A percentile compares a stretch with the other conserved stretches of the same genome.
Conservation (phyloP, 2,113 vertebrate genomes). For the Notarius lentiginosus region DNA sequence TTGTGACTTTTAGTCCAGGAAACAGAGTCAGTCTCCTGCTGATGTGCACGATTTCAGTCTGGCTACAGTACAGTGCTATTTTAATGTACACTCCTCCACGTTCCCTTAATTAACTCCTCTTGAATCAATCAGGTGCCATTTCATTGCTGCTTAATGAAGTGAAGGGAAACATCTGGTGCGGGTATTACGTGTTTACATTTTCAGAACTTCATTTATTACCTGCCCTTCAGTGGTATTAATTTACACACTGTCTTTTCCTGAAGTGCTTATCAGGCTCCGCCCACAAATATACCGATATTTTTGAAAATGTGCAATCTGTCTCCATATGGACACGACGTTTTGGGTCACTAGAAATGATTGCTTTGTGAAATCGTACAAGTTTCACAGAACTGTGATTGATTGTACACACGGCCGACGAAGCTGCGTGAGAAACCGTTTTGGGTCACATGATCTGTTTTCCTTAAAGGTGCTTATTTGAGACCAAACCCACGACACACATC, state of each 20-base stretch:
- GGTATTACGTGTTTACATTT: not conserved
- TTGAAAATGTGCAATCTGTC: not conserved
- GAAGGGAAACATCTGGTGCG: not conserved
- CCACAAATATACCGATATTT: not conserved
- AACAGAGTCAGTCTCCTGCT: too few relatives aligned
- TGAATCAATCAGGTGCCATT: not conserved
- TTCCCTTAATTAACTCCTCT: not conserved
- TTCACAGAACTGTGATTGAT: not conserved
- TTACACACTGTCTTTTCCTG: not conserved
- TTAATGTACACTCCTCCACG: not conserved
- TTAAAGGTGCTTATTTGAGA: constrained; percentile 31
- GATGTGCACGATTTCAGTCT: not conserved
- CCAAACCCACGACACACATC: not conserved
- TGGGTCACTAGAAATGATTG: not conserved
- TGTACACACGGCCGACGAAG: not conserved
- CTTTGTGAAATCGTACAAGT: not conserved
- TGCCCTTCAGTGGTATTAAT: not conserved
- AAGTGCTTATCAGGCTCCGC: not conserved
- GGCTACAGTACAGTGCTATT: not conserved
- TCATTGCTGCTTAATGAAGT: not conserved
- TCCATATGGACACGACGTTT: not conserved
- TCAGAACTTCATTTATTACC: not conserved
- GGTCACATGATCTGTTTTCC: not conserved
- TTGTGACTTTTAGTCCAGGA: too few relatives aligned
- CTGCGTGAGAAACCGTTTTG: not conserved